phyloP scores from a whole-genome alignment of 2,888 invertebrate species.

The Punctoribates punctum region DNA sequence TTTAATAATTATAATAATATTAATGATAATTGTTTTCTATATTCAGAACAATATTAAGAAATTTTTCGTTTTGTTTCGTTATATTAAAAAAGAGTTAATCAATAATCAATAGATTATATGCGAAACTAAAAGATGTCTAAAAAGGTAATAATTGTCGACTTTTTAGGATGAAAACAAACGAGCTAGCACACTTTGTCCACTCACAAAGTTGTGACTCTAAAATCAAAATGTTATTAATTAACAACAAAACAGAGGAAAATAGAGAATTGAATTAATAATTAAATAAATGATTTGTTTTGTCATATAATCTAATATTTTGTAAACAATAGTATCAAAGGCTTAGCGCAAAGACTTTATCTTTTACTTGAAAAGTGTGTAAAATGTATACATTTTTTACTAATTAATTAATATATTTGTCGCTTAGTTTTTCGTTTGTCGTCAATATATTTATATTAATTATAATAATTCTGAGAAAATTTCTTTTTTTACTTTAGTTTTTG shows the following conservation, averaged over 20 bases:
- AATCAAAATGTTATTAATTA: no score
- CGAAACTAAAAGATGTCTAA: neutral
- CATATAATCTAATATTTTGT: slow-evolving; percentile 4
- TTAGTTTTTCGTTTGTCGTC: neutral
- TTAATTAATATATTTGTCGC: neutral
- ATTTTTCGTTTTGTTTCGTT: neutral
- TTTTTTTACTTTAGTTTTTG: slow-evolving; percentile 1
- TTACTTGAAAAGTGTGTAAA: slow-evolving; percentile 11
- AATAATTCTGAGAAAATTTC: neutral
- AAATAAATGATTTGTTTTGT: slow-evolving; percentile 13
- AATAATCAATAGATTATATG: slow-evolving; percentile 16
- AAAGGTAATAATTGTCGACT: neutral
- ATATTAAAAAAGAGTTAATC: neutral
- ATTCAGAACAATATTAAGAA: slow-evolving; percentile 12
- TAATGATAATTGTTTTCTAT: slow-evolving; percentile 1
- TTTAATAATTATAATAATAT: neutral
- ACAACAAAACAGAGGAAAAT: neutral
- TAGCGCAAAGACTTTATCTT: neutral
- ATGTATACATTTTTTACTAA: slow-evolving; percentile 28
- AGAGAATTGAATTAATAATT: slow-evolving; percentile 6
- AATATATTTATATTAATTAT: neutral
- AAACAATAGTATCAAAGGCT: slow-evolving; percentile 31
- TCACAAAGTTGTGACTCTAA: no score
- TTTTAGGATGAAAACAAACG: neutral
- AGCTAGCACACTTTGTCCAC: neutral